phyloP scores from a whole-genome alignment of 2,113 vertebrate species.

The Xyrauchen texanus region DNA sequence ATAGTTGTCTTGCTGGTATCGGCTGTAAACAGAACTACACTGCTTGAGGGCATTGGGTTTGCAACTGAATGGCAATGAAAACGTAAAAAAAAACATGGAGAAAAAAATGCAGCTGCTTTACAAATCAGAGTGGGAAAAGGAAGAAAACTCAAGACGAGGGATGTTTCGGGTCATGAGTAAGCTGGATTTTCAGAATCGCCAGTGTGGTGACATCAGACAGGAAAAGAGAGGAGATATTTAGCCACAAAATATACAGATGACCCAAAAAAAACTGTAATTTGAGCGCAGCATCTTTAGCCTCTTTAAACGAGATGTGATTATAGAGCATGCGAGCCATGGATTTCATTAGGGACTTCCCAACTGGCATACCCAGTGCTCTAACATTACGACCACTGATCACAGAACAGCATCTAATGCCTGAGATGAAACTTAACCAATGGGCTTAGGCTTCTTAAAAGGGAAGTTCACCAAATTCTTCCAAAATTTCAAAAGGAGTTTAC shows the following conservation, averaged over 20 bases:
- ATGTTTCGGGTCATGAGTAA: no score
- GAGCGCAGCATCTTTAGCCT: slow-evolving; percentile 3
- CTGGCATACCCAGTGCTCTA: neutral
- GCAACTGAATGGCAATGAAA: no score
- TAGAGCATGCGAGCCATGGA: slow-evolving; percentile 41
- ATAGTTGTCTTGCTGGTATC: no score
- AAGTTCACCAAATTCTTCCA: neutral
- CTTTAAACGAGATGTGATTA: slow-evolving; percentile 45
- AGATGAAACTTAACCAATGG: slow-evolving; percentile 2
- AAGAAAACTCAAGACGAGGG: no score
- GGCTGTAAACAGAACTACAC: no score
- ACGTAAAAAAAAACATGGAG: no score
- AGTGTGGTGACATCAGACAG: no score
- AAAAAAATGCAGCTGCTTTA: no score
- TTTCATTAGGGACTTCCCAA: slow-evolving; percentile 28
- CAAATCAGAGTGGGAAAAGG: no score
- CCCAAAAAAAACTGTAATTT: slow-evolving; percentile 46
- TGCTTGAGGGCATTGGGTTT: no score
- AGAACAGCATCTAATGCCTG: slow-evolving; percentile 19
- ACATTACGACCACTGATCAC: slow-evolving; percentile 12
- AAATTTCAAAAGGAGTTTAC: neutral
- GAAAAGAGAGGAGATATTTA: neutral
- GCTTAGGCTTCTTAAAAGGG: neutral
- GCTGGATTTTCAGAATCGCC: no score
- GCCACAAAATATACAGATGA: slow-evolving; percentile 22